Evolutionary conservation across 2,113 vertebrate genomes (phyloP).

Genomic region (Takifugu flavidus): DNA sequence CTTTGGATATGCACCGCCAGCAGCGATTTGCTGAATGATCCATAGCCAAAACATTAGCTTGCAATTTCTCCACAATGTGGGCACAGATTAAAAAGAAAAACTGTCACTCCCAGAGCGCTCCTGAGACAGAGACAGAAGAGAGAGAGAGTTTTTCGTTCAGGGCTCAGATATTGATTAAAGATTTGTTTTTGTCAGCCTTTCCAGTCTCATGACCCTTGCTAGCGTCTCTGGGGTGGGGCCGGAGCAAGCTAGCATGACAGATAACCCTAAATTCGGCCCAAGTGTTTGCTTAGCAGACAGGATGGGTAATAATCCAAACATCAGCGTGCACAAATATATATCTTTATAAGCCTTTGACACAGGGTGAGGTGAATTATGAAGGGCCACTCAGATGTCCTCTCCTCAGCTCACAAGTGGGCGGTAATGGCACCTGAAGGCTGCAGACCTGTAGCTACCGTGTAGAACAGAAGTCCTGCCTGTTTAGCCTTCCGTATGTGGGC

Average conservation of each 20-base stretch:
- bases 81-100: constrained; percentile 76
- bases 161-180: constrained; percentile 79
- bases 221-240: constrained; percentile 76
- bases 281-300: constrained; percentile 73
- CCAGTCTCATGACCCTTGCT: constrained; percentile 77
- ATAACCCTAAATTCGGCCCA: constrained; percentile 75
- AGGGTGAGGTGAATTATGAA: constrained; percentile 40
- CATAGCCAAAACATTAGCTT: constrained; percentile 74
- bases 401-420: constrained; percentile 26
- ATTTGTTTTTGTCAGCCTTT: constrained; percentile 83
- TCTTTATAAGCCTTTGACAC: constrained; percentile 40
- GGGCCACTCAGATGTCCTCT: constrained; percentile 14
- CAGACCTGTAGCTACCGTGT: constrained; percentile 41
- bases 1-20: constrained; percentile 63
- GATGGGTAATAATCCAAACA: constrained; percentile 76
- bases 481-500: constrained; percentile 52
- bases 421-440: constrained; percentile 37
- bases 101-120: constrained; percentile 70
- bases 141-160: constrained; percentile 72
- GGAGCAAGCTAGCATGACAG: constrained; percentile 77
- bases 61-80: constrained; percentile 74
- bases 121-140: constrained; percentile 67
- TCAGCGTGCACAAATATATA: constrained; percentile 62
- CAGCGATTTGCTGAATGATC: constrained; percentile 67
- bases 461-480: constrained; percentile 28